Percentiles rank a stretch among this genome's conserved stretches.
These are phyloP conservation scores for Myrmecobius fasciatus DNA, from an alignment of 2,113 vertebrate species.

Conservation along the genomic window DNA sequence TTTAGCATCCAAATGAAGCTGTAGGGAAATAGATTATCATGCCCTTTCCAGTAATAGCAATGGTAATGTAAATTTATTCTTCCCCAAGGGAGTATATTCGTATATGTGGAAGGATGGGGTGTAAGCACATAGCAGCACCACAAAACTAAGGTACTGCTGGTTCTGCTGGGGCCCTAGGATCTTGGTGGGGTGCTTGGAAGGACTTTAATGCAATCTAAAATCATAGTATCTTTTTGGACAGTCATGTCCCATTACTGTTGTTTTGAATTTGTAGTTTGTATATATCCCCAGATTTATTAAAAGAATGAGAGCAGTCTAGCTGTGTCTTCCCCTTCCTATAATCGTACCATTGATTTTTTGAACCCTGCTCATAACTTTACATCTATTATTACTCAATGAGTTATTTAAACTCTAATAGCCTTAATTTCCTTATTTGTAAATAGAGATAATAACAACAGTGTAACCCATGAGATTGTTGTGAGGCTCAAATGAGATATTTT, in stretches of 20 bases:
- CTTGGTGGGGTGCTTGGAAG: neutral
- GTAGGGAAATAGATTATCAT: neutral
- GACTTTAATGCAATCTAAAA: neutral
- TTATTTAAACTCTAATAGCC: neutral
- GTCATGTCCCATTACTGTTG: neutral
- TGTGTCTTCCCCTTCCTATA: neutral
- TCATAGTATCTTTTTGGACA: neutral
- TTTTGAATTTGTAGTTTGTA: neutral
- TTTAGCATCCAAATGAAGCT: neutral
- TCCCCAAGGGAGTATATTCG: neutral
- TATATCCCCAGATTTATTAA: neutral
- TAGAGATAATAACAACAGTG: neutral
- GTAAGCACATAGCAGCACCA: neutral
- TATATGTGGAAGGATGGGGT: neutral
- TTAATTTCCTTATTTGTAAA: neutral
- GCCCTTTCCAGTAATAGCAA: neutral
- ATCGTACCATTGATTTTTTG: neutral
- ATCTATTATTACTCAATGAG: neutral
- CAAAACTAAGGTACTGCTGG: neutral
- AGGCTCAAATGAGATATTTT: neutral
- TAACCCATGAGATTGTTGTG: neutral
- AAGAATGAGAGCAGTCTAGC: neutral
- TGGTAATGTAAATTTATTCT: neutral
- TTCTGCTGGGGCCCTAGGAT: neutral
- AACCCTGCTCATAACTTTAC: neutral